Percentiles rank a stretch among this genome's conserved stretches.
phyloP scores from a whole-genome alignment of 2,888 invertebrate species.

The Isotomurus palustris region DNA sequence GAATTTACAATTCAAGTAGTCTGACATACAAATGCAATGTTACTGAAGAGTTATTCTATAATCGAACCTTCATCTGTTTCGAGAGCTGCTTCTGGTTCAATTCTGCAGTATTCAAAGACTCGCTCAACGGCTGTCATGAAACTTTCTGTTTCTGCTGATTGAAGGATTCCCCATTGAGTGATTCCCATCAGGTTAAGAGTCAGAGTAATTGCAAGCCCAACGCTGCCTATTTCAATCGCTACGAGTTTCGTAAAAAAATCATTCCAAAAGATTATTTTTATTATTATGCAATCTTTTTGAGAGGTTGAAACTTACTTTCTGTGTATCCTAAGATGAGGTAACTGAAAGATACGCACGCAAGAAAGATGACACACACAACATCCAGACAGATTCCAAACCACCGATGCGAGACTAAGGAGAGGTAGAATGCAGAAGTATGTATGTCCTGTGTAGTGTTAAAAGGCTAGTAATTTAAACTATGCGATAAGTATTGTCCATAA shows the following conservation, averaged over 20 bases:
- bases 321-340: constrained; percentile 68
- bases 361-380: constrained; percentile 78
- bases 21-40: background rate
- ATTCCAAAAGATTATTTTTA: too few relatives aligned
- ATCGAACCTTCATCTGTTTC: constrained; percentile 7
- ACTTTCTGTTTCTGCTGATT: constrained; percentile 41
- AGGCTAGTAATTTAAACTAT: constrained; percentile 10
- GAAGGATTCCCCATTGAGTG: constrained; percentile 38
- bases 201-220: constrained; percentile 33
- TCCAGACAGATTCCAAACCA: constrained; percentile 94
- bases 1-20: too few relatives aligned
- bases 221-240: constrained; percentile 25
- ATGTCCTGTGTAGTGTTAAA: constrained; percentile 12
- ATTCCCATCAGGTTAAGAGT: constrained; percentile 18
- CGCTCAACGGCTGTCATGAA: constrained; percentile 40
- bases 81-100: constrained; percentile 37
- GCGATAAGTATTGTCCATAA: too few relatives aligned
- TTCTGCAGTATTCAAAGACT: constrained; percentile 36
- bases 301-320: background rate
- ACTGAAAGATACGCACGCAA: constrained; percentile 76
- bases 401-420: constrained; percentile 61
- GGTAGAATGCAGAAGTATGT: constrained; percentile 52
- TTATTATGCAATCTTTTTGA: too few relatives aligned
- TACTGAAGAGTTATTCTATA: background rate
- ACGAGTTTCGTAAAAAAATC: too few relatives aligned